Base-by-base conservation (phyloP, 2,888 invertebrate genomes). In the Mesorhabditis sp. region DNA sequence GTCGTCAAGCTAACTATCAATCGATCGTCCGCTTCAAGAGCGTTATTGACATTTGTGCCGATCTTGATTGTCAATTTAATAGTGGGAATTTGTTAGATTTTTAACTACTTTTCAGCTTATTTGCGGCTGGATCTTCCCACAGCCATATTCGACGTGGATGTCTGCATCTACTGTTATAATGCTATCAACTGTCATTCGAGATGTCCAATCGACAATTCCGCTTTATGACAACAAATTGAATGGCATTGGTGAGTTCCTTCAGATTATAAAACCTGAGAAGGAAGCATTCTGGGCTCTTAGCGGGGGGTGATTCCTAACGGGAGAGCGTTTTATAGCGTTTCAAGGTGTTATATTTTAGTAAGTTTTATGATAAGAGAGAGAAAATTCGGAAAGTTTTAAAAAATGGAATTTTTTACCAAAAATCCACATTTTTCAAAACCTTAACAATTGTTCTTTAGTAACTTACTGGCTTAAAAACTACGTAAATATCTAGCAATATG, bases 391-490 rank as follows among this genome's bases (percentile, higher is more conserved):
- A 28, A 28, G 28, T 28, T 28, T 28, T 28, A 1, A 28, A 28
- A 28, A 28, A 28, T 28, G 28, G 28, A 28, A 28, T 28, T 1
- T 64, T 15, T 13, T 64, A 13, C 15, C 64, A 64, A 43, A 64
- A 64, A 64, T 15, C 64, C 43, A 43, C 64, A n/a, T 43, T 43
- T 15, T 64, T 64, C 7, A 64, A 64, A 64, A 64, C 42, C 44
- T 65, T 13, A 13, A 65, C 5, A 13, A 65, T 43, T 28, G 43
- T 65, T 65, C 58, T 65, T 65, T 10, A 65, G 28, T 28, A 28
- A 28, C 28, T 28, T 28, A 28, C 43, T 28, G 7, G 42, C 43
- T 65, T 41, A n/a, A 65, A 65, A 65, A 65, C 43, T 13, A 65
- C 43, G 6, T n/a, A 58, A 43, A 15, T 43, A 45, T 67, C 4